Conservation (phyloP, 2,888 invertebrate species). For the Ferrisia virgata region DNA sequence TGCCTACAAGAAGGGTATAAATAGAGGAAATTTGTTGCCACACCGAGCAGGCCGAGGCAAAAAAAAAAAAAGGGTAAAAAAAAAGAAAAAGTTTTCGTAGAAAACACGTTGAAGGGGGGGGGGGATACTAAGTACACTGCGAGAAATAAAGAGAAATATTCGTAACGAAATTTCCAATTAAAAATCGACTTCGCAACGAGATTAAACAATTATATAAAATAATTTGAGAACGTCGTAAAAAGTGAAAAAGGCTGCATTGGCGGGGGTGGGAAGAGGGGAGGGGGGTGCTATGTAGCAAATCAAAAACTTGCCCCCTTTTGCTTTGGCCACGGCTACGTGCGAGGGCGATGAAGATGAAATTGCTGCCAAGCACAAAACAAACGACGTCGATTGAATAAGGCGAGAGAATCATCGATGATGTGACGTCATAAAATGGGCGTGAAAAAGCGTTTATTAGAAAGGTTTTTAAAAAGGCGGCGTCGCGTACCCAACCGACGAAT, state of each 20-base stretch:
- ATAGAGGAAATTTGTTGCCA: not conserved
- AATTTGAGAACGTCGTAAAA: constrained; percentile 16
- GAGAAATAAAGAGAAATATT: not conserved
- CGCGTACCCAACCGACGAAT: constrained; percentile 10
- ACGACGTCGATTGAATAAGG: constrained; percentile 2
- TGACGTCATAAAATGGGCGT: constrained; percentile 35
- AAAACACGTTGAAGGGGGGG: no score
- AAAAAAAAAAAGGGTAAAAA: not conserved
- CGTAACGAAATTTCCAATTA: not conserved
- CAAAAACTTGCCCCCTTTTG: not conserved
- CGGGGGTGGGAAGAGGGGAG: no score
- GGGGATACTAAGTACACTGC: no score
- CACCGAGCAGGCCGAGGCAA: no score
- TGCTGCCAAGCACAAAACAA: not conserved
- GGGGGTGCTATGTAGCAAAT: not conserved
- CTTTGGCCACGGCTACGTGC: not conserved
- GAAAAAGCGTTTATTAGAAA: constrained; percentile 35
- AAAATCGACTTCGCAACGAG: not conserved
- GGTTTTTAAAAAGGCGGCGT: constrained; percentile 29
- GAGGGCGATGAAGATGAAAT: not conserved
- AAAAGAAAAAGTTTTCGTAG: no score
- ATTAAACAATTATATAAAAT: constrained; percentile 26
- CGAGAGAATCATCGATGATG: constrained; percentile 7
- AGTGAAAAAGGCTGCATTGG: not conserved
- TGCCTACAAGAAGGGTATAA: not conserved